These are phyloP conservation scores for Glaucopsyche alexis DNA, from an alignment of 2,888 invertebrate genomes.

Conservation along the genomic window DNA sequence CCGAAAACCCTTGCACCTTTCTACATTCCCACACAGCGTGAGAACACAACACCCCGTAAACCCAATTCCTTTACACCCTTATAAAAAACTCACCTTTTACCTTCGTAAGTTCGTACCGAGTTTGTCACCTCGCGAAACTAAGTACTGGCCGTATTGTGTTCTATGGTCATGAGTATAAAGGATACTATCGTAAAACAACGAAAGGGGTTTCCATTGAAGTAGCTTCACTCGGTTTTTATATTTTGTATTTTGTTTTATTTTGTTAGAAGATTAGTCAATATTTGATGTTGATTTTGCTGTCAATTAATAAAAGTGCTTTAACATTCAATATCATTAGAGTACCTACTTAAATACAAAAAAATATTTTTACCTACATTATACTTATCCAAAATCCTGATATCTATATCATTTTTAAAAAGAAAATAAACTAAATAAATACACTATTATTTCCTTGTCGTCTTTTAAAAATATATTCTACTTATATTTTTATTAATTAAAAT, in stretches of 20 bases:
- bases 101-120: conserved; percentile 50
- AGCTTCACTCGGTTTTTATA: conserved; percentile 1
- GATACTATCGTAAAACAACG: conserved; percentile 41
- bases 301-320: background rate
- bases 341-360: too few species aligned
- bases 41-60: conserved; percentile 67
- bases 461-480: too few species aligned
- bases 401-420: too few species aligned
- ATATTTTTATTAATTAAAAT: background rate
- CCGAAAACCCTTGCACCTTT: conserved; percentile 68
- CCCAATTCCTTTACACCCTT: conserved; percentile 48
- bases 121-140: conserved; percentile 41
- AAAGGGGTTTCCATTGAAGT: background rate
- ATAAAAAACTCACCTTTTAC: conserved; percentile 58
- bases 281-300: too few species aligned
- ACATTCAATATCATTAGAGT: background rate
- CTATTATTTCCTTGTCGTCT: background rate
- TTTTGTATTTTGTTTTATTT: background rate
- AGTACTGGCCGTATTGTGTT: conserved; percentile 48
- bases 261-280: background rate
- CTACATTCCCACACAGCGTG: conserved; percentile 76
- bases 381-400: too few species aligned
- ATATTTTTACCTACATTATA: too few species aligned
- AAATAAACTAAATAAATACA: too few species aligned
- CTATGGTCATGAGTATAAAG: conserved; percentile 36